Base-by-base conservation (phyloP, 2,113 vertebrate species). In the Mormyrus iriodes region DNA sequence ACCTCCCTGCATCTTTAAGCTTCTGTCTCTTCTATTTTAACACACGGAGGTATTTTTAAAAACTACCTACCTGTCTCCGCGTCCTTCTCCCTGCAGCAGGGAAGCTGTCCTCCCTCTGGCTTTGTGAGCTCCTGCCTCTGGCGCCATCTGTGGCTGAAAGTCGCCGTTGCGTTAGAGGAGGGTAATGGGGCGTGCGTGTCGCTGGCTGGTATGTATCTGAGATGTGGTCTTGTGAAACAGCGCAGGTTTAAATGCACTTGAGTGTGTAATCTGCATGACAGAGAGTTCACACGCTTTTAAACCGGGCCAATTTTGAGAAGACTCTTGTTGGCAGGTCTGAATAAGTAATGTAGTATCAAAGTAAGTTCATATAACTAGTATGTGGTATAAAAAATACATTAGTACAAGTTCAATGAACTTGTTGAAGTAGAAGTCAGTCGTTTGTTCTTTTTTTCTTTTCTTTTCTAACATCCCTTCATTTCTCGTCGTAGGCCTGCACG, bases 81-180 rank as follows among this genome's bases (percentile, higher is more conserved):
- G 46, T 53, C 85, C 51, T 17, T 86, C 53, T 84, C 42, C 58
- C 21, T 73, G 79, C 91, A 96, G 96, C 84, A 88, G 92, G 93
- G 92, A 89, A 89, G 88, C 55, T 48, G 53, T 51, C 86, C 91
- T 12, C 79, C 88, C 44, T 83, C 90, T 21, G 85, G 87, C 21
- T 46, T 31, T 93, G 91, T 94, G 58, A 91, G 92, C 88, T 88
- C 90, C 6, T 88, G 44, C 21, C 42, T 94, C 55, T 93, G 95
- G 92, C 88, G 90, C 90, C 92, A 91, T 90, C 88, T 96, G 52
- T 96, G 95, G 87, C 89, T 91, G 90, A 93, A 85, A 91, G 92
- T 95, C 3, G 91, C 90, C 6, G 24, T 55, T 21, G 93, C 91
- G n/a, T 61, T 96, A 0, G 49, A 88, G 88, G 92, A 55, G 82